Evolutionary conservation across 2,888 invertebrate species (phyloP), one percentile per base, ranked within the genome.

Genomic region (Leucophora obtusa): DNA sequence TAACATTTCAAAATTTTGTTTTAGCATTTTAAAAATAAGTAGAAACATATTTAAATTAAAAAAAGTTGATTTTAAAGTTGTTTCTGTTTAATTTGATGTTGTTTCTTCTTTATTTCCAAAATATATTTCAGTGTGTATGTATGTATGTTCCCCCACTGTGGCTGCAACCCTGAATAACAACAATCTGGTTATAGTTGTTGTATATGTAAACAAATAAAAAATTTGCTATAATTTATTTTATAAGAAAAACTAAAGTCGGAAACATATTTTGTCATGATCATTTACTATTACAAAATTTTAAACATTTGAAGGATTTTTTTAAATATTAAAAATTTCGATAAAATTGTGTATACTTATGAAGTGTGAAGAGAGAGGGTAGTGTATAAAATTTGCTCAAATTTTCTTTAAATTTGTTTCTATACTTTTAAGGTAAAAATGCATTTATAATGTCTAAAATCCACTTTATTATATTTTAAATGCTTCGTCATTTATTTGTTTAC

Each of bases 401-500:
- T 28, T 28, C 7, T 7, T 6, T 6, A 28, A 24, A 6, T 28
- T 28, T 28, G 28, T 28, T 28, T 28, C 28, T 28, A 28, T 28
- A 28, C 28, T 28, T 28, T 28, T 28, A 28, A 6, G 8, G 24
- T 54, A 51, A 17, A 72, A 70, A 63, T 63, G 63, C 58, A 76
- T 68, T 79, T 66, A 56, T 58, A 60, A 33, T 53, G 69, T 76
- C 76, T 76, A 72, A 76, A 72, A 63, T 76, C 72, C 72, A 80
- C 53, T 62, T 17, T 53, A 38, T 35, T 35, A 10, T 35, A 58
- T 62, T 21, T 70, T 65, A 65, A 68, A 59, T 69, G 76, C 63
- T 76, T 76, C 76, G 72, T 76, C 76, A 80, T 80, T 59, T 50
- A 33, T 74, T 75, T 79, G 65, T 79, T 72, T 76, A 75, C 50